A percentile compares a stretch with the other conserved stretches of the same genome.
Conservation (phyloP, 2,113 vertebrate species). For the Hylia prasina region DNA sequence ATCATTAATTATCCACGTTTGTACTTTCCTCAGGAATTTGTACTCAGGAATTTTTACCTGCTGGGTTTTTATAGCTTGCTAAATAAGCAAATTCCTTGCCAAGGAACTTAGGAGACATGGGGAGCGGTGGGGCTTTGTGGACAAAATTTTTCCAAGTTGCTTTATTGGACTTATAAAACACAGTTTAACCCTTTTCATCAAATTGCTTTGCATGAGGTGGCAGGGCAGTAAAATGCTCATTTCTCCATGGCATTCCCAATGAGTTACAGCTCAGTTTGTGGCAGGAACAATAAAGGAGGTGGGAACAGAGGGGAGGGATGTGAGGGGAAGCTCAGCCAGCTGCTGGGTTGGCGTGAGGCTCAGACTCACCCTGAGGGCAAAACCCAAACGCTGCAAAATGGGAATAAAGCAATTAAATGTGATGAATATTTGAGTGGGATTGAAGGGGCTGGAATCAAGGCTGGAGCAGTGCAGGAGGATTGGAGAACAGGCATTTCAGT, state of each 20-base stretch:
- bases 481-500: neutral
- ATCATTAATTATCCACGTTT: neutral
- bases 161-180: neutral
- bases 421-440: neutral
- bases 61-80: neutral
- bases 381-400: neutral
- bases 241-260: rapidly evolving
- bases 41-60: neutral
- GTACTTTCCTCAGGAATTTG: neutral
- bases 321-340: neutral
- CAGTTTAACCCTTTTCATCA: neutral
- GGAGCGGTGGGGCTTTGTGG: neutral
- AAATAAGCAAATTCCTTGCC: neutral
- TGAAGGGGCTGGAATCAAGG: neutral
- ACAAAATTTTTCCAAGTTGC: neutral
- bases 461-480: neutral
- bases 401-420: neutral
- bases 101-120: neutral
- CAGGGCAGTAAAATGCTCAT: neutral
- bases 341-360: neutral
- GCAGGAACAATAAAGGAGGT: neutral
- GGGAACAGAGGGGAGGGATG: neutral
- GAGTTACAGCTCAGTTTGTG: neutral
- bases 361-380: neutral
- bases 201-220: neutral